These are phyloP conservation scores for Apotomis capreana DNA, from an alignment of 2,888 invertebrate genomes.

Conservation along the genomic window DNA sequence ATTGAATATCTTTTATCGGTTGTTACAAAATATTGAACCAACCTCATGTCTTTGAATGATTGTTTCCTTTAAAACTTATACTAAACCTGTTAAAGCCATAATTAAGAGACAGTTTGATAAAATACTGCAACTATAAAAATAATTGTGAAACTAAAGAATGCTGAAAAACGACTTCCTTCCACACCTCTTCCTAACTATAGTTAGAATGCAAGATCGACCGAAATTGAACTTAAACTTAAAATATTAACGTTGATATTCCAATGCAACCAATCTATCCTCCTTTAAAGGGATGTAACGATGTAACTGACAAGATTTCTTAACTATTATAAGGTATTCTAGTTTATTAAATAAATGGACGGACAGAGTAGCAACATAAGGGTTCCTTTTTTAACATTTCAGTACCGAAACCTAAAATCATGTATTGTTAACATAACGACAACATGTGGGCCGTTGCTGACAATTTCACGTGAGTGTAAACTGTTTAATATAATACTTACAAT, in stretches of 20 bases:
- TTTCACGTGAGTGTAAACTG: too few species aligned
- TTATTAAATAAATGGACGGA: too few species aligned
- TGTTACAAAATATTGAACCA: too few species aligned
- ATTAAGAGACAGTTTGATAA: conserved; percentile 25
- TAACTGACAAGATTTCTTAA: background rate
- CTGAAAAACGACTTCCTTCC: conserved; percentile 72
- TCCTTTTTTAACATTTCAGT: too few species aligned
- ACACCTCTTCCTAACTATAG: conserved; percentile 29
- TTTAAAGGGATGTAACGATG: conserved; percentile 1
- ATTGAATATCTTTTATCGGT: too few species aligned
- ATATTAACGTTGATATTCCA: background rate
- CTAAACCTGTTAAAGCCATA: conserved; percentile 4
- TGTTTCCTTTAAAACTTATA: background rate
- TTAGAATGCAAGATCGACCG: background rate
- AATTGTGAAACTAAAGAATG: conserved; percentile 45
- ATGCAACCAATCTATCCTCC: background rate
- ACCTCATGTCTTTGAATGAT: background rate
- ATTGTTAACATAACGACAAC: too few species aligned
- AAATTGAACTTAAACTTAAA: background rate
- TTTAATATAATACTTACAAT: too few species aligned
- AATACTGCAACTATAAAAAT: conserved; percentile 25
- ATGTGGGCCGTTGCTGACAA: too few species aligned
- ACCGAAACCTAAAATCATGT: too few species aligned
- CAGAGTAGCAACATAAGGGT: too few species aligned
- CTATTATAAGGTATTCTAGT: background rate